Conservation (phyloP, 2,797 vertebrate genomes). For the Xyrichtys novacula region DNA sequence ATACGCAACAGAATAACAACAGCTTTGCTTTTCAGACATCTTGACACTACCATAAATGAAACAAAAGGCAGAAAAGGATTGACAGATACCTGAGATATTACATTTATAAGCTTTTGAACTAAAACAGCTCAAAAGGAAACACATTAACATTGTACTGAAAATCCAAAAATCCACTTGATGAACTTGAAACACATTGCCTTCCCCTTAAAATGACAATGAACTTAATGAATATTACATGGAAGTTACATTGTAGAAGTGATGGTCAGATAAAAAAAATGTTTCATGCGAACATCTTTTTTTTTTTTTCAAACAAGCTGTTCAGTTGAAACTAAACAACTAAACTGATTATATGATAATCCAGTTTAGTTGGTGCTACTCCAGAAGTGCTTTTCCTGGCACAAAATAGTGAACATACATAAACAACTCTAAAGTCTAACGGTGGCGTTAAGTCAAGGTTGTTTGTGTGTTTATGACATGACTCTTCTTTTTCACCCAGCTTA, state of each 20-base stretch:
- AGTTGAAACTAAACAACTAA: slow-evolving; percentile 6
- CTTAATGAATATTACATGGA: slow-evolving; percentile 16
- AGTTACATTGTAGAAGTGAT: slow-evolving; percentile 10
- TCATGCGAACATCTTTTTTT: slow-evolving; percentile 40
- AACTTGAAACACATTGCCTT: background rate
- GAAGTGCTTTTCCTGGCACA: slow-evolving; percentile 4
- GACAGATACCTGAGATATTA: too few species aligned
- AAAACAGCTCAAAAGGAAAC: background rate
- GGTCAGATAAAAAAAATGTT: slow-evolving; percentile 1
- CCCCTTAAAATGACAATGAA: background rate
- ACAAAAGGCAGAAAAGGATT: too few species aligned
- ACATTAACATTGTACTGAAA: background rate
- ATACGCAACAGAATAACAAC: too few species aligned
- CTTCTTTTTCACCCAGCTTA: slow-evolving; percentile 14
- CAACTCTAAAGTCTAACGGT: slow-evolving; percentile 12
- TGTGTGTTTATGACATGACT: slow-evolving; percentile 15
- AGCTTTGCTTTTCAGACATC: too few species aligned
- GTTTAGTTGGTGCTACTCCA: slow-evolving; percentile 11
- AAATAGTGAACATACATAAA: slow-evolving; percentile 26
- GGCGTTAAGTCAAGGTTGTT: slow-evolving; percentile 4
- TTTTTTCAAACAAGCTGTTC: slow-evolving; percentile 1
- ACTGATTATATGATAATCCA: slow-evolving; percentile 49
- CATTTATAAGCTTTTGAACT: too few species aligned
- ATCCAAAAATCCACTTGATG: slow-evolving; percentile 5
- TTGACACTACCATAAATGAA: too few species aligned